These are phyloP conservation scores for Discoglossus pictus DNA, from an alignment of 2,797 vertebrate genomes.

Conservation along the genomic window DNA sequence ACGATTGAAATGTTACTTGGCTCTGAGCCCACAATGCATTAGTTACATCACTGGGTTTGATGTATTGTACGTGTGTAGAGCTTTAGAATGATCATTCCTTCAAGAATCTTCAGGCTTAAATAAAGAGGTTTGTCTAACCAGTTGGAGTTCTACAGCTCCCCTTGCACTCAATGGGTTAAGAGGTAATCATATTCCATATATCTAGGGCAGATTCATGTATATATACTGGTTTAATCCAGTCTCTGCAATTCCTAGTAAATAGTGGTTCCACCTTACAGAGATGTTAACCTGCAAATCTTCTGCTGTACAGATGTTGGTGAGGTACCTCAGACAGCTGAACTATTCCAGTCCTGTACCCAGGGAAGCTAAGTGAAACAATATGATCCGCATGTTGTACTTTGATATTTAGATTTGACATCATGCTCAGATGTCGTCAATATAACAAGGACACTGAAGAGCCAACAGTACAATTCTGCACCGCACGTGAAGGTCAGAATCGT, in stretches of 20 bases:
- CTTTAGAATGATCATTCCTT: too few species aligned
- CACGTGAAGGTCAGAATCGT: slow-evolving; percentile 25
- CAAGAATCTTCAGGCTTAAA: too few species aligned
- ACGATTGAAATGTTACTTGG: too few species aligned
- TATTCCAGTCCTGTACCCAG: slow-evolving; percentile 18
- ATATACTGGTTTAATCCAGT: not conserved
- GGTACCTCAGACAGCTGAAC: slow-evolving; percentile 34
- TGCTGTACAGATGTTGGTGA: slow-evolving; percentile 35
- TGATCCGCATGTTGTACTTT: slow-evolving; percentile 42
- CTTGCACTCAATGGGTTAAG: too few species aligned
- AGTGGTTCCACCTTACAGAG: slow-evolving; percentile 27
- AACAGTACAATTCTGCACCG: slow-evolving; percentile 26
- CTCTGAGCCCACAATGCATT: too few species aligned
- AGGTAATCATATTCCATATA: too few species aligned
- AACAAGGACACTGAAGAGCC: slow-evolving; percentile 33
- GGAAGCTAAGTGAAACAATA: slow-evolving; percentile 43
- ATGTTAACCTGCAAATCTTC: slow-evolving; percentile 29
- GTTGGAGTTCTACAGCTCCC: too few species aligned
- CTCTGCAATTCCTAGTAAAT: not conserved
- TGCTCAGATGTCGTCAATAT: slow-evolving; percentile 51
- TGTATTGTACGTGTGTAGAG: too few species aligned
- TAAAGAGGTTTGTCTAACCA: too few species aligned
- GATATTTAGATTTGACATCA: slow-evolving; percentile 50
- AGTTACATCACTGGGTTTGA: too few species aligned
- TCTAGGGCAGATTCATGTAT: too few species aligned